Conservation (phyloP, 2,888 invertebrate species). For the Tethea ocularis region DNA sequence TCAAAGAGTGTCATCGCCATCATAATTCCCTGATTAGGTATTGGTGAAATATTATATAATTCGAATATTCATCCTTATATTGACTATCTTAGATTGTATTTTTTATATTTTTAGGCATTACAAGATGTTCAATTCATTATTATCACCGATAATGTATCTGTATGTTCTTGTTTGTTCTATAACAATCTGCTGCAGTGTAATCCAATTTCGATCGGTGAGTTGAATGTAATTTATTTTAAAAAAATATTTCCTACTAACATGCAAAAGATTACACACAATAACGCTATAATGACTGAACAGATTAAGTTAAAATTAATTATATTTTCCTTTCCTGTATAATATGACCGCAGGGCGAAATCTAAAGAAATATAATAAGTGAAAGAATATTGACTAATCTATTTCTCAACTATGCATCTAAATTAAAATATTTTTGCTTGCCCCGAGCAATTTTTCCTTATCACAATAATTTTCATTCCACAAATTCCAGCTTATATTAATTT, state of each 20-base stretch:
- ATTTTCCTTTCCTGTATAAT: too few species aligned
- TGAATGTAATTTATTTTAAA: neutral
- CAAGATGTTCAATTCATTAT: constrained; percentile 41
- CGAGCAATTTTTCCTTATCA: constrained; percentile 6
- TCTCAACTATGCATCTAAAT: too few species aligned
- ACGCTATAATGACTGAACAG: too few species aligned
- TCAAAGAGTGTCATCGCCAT: constrained; percentile 62
- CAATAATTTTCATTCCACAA: neutral
- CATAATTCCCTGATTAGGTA: constrained; percentile 59
- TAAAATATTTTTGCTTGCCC: neutral
- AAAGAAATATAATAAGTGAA: too few species aligned
- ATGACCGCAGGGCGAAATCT: too few species aligned
- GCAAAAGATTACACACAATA: too few species aligned
- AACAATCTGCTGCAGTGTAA: constrained; percentile 62
- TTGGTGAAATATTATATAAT: constrained; percentile 32
- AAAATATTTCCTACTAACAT: too few species aligned
- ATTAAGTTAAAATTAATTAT: too few species aligned
- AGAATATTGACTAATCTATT: too few species aligned
- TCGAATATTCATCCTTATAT: neutral
- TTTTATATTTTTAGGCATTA: constrained; percentile 46
- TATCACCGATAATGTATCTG: constrained; percentile 63
- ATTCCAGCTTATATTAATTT: constrained; percentile 18
- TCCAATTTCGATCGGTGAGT: constrained; percentile 60
- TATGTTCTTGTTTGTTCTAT: constrained; percentile 65
- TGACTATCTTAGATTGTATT: neutral